Evolutionary conservation across 2,888 invertebrate genomes (phyloP).

Genomic region (Ectobius pallidus): DNA sequence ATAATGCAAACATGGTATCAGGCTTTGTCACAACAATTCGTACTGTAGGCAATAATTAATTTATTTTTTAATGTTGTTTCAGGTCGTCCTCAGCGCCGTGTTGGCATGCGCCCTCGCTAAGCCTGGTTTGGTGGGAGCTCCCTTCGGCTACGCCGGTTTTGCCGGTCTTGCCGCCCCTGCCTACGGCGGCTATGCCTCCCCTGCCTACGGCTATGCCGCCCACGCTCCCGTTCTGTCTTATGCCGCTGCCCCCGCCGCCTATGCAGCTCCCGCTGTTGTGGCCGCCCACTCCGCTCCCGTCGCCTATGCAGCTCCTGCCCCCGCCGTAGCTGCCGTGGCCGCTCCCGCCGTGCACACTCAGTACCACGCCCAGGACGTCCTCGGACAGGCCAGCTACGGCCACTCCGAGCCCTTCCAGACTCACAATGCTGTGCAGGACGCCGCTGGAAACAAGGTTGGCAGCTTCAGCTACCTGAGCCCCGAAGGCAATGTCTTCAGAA

Average conservation of each 20-base stretch:
- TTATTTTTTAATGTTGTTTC: no score
- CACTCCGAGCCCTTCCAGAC: slow-evolving; percentile 47
- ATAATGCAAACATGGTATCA: no score
- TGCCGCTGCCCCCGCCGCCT: slow-evolving; percentile 23
- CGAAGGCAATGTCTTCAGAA: slow-evolving; percentile 48
- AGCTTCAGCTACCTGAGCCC: slow-evolving; percentile 51
- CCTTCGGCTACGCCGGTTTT: background rate
- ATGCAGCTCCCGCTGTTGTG: background rate
- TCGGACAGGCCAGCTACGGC: slow-evolving; percentile 49
- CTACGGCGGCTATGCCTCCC: slow-evolving; percentile 28
- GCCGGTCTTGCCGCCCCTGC: background rate
- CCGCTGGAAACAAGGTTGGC: slow-evolving; percentile 47
- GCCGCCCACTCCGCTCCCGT: slow-evolving; percentile 26
- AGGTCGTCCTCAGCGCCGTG: slow-evolving; percentile 57
- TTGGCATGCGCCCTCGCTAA: slow-evolving; percentile 52
- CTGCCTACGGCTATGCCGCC: slow-evolving; percentile 27
- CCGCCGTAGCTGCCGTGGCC: slow-evolving; percentile 32
- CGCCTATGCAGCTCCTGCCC: slow-evolving; percentile 20
- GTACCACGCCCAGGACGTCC: slow-evolving; percentile 48
- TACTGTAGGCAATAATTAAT: no score
- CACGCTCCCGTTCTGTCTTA: slow-evolving; percentile 8
- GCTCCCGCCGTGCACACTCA: slow-evolving; percentile 40
- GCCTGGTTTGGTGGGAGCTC: slow-evolving; percentile 43
- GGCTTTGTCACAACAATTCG: no score
- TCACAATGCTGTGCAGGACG: slow-evolving; percentile 47